Evolutionary conservation across 2,113 vertebrate genomes (phyloP), one percentile per base, ranked within the genome.

Genomic region (Istiophorus platypterus): DNA sequence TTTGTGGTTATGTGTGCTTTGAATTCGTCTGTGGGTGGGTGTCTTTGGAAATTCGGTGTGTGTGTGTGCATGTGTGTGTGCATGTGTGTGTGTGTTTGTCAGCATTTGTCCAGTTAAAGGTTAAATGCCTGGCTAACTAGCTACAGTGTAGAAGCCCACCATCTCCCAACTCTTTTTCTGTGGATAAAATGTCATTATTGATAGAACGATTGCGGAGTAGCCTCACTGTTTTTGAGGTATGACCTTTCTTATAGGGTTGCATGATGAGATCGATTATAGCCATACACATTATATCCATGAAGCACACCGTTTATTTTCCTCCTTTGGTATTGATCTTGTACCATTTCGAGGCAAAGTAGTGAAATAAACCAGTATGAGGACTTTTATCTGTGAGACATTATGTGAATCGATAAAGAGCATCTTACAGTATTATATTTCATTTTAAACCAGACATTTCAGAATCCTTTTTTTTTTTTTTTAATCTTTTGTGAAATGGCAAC

Each of bases 231-330:
- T 88, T 76, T 64, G 80, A 89, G 80, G 81, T 88, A 85, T 91
- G 89, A 91, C 91, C 92, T 90, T 88, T 89, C 82, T 82, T 87
- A 85, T 86, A 86, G 76, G 77, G 87, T 85, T 90, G 90, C 89
- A 86, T 82, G 88, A 90, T 87, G 74, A 75, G 22, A 91, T 92
- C 58, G 78, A 91, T 93, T 88, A 86, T 88, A 75, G 69, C 85
- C 22, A 61, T 71, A 72, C 84, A 81, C 85, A 90, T 90, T 82
- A 89, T 89, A 86, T 88, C 89, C 79, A 83, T 87, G 80, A 90
- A 88, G 83, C 68, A 41, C 56, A 77, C 26, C 49, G 52, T 90
- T 91, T 85, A 84, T 90, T 86, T 85, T 81, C 72, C 80, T 57
- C 42, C 74, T 41, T 47, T 39, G 17, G n/a, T 86, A 93, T 93